phyloP scores from a whole-genome alignment of 1,140 invertebrate genomes.

The Littorina saxatilis region DNA sequence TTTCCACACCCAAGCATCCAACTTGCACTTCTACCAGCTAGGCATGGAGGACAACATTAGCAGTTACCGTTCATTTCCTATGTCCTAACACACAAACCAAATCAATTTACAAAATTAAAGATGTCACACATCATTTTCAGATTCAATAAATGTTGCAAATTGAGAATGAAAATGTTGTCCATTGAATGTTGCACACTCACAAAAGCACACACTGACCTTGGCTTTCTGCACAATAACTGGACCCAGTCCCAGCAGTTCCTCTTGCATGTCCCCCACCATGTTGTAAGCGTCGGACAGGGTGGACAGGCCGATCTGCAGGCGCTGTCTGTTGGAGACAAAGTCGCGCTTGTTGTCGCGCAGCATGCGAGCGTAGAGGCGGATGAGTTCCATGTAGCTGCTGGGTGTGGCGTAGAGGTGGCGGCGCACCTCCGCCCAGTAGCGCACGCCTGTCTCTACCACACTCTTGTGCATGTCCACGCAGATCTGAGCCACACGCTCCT shows the following conservation, averaged over 20 bases:
- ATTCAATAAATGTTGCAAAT: too few species aligned
- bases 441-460: constrained; percentile 82
- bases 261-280: constrained; percentile 72
- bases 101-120: too few species aligned
- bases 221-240: constrained; percentile 73
- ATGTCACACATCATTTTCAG: too few species aligned
- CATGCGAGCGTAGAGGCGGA: constrained; percentile 83
- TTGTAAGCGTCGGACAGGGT: constrained; percentile 73
- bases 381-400: constrained; percentile 89
- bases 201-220: constrained; percentile 55
- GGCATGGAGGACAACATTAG: too few species aligned
- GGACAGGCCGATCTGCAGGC: constrained; percentile 69
- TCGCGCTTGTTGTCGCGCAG: constrained; percentile 70
- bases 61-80: too few species aligned
- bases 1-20: too few species aligned
- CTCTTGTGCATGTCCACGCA: constrained; percentile 82
- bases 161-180: too few species aligned
- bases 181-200: neutral
- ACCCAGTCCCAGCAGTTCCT: constrained; percentile 70
- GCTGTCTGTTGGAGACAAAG: constrained; percentile 71
- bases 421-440: constrained; percentile 87
- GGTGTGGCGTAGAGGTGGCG: constrained; percentile 90
- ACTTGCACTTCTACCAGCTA: too few species aligned
- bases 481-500: constrained; percentile 72
- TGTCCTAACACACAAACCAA: too few species aligned